phyloP scores from a whole-genome alignment of 2,888 invertebrate species.

The Clostera curtula region DNA sequence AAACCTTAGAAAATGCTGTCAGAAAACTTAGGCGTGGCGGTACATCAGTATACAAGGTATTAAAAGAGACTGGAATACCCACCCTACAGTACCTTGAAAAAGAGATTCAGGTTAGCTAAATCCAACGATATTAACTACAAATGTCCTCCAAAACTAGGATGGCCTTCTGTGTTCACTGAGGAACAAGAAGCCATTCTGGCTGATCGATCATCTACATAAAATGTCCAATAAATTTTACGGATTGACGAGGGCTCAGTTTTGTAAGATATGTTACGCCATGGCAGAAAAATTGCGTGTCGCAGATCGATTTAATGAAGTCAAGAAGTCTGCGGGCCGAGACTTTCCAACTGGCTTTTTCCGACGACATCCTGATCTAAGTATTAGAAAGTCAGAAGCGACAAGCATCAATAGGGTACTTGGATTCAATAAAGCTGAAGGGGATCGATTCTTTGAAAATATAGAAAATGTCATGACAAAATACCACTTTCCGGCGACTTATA shows the following conservation, averaged over 20 bases:
- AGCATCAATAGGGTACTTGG: constrained; percentile 13
- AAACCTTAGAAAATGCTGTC: constrained; percentile 12
- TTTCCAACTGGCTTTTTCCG: constrained; percentile 17
- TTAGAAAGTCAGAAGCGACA: constrained; percentile 17
- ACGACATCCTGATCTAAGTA: constrained; percentile 18
- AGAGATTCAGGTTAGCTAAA: constrained; percentile 13
- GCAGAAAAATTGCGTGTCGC: constrained; percentile 15
- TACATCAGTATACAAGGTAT: constrained; percentile 10
- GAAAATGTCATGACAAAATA: constrained; percentile 3
- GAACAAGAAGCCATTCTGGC: constrained; percentile 17
- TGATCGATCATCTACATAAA: constrained; percentile 13
- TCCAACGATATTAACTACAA: constrained; percentile 12
- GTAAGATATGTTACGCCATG: constrained; percentile 15
- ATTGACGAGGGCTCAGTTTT: constrained; percentile 16
- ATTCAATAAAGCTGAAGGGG: constrained; percentile 11
- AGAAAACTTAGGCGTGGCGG: constrained; percentile 8
- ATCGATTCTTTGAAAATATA: constrained; percentile 13
- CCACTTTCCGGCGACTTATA: constrained; percentile 1
- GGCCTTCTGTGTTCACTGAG: constrained; percentile 15
- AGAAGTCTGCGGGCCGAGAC: constrained; percentile 8
- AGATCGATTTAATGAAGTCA: constrained; percentile 15
- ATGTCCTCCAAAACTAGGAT: constrained; percentile 14
- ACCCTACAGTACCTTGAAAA: constrained; percentile 5
- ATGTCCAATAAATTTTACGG: constrained; percentile 21
- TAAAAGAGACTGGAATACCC: constrained; percentile 10